These are phyloP conservation scores for Patiria miniata DNA, from an alignment of 35 echinoderm and acorn worm species.

Conservation along the genomic window DNA sequence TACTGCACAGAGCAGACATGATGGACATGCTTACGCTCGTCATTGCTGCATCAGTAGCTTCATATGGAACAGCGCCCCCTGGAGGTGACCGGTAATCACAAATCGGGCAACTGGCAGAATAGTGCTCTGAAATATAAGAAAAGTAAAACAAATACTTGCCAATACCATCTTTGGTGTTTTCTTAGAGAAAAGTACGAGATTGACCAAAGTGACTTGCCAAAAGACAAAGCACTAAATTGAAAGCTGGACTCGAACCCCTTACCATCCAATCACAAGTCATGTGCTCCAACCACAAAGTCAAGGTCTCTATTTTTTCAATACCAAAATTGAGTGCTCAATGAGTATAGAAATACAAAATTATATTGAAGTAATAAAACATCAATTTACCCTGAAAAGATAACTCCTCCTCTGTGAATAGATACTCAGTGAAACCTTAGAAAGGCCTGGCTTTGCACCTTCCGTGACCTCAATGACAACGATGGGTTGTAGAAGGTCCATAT, in stretches of 20 bases:
- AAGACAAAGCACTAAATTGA: too few species aligned
- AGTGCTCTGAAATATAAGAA: neutral
- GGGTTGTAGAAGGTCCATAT: slow-evolving; percentile 38
- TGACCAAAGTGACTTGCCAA: too few species aligned
- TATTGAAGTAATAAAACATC: neutral
- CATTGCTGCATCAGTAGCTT: neutral
- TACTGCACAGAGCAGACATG: too few species aligned
- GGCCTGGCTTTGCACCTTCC: neutral
- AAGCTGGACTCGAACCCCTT: too few species aligned
- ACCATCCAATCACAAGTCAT: too few species aligned
- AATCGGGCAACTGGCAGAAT: slow-evolving; percentile 2
- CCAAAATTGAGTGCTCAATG: too few species aligned
- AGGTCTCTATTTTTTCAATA: too few species aligned
- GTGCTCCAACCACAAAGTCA: too few species aligned
- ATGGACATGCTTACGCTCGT: neutral
- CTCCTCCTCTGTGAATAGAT: slow-evolving; percentile 53
- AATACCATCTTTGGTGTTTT: too few species aligned
- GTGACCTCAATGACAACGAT: slow-evolving; percentile 15
- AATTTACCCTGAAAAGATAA: slow-evolving; percentile 60
- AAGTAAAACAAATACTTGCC: slow-evolving; percentile 1
- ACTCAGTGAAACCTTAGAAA: slow-evolving; percentile 37
- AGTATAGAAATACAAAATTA: too few species aligned
- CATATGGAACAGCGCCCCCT: slow-evolving; percentile 27
- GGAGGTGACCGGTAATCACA: slow-evolving; percentile 14
- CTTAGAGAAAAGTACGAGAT: too few species aligned